A percentile compares a stretch with the other conserved stretches of the same genome.
These are phyloP conservation scores for Pelodiscus sinensis DNA, from an alignment of 2,113 vertebrate genomes.

Conservation along the genomic window DNA sequence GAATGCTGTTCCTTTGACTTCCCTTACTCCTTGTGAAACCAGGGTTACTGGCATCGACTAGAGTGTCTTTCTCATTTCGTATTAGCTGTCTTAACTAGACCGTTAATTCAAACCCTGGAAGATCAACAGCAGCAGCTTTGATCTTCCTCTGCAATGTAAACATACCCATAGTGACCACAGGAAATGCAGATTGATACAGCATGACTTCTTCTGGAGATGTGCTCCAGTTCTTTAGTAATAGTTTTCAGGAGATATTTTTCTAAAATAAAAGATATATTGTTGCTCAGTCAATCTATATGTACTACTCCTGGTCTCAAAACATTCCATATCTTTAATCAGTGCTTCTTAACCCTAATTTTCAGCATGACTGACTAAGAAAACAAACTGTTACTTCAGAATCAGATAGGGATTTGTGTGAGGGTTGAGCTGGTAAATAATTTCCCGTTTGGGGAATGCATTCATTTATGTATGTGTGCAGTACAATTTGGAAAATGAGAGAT, in stretches of 20 bases:
- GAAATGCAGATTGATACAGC: background rate
- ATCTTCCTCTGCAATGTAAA: no score
- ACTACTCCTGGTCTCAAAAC: conserved; percentile 4
- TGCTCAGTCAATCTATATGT: background rate
- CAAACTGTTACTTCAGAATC: background rate
- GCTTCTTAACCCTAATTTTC: background rate
- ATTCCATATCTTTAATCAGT: background rate
- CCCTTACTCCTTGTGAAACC: no score
- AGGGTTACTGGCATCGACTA: no score
- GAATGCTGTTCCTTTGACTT: no score
- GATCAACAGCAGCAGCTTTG: no score
- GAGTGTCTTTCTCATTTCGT: no score
- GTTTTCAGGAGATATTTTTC: background rate
- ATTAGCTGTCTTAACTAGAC: no score
- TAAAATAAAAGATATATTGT: background rate
- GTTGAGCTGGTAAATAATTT: background rate
- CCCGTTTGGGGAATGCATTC: background rate
- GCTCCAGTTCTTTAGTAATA: background rate
- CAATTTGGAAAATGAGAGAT: background rate
- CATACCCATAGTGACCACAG: background rate
- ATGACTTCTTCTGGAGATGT: background rate
- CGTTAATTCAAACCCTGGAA: no score
- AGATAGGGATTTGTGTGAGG: background rate
- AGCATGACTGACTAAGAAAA: background rate
- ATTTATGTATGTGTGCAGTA: background rate